Base-by-base conservation (phyloP, 2,888 invertebrate genomes). In the Agrotis ipsilon region DNA sequence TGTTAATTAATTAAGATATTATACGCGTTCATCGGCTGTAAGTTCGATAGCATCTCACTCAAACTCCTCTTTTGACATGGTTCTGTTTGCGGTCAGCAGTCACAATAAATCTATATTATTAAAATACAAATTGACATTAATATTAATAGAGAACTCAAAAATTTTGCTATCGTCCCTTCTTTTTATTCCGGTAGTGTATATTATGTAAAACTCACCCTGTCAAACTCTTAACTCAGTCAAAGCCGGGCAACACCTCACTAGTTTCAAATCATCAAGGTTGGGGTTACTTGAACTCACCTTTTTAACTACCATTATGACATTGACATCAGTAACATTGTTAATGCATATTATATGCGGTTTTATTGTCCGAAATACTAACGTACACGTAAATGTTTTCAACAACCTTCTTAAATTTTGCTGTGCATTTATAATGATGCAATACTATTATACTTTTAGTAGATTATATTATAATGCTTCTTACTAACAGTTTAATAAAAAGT, bases 261-360 rank as follows among this genome's bases (percentile, higher is more conserved):
- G 55, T n/a, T 32, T 19, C 2, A 55, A 32, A 55, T 55, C n/a
- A 14, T 21, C 19, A 74, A 32, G 11, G 13, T 19, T 24, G n/a
- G 5, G 18, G 66, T 65, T 62, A 74, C n/a, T n/a, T n/a, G 9
- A 3, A 45, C 32, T 21, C 5, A 46, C 14, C 14, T 19, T 52
- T 67, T 75, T 67, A 24, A 66, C 24, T 67, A 46, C 32, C 9
- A 14, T 21, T 64, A 13, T 19, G 49, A 21, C 66, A 69, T 18
- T 74, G 21, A 75, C 19, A 69, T 54, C 54, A 18, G 54, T 74
- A 62, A 74, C 5, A 74, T 49, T 65, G 52, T n/a, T 54, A 27
- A n/a, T 54, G 27, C 54, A 32, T 55, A 55, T 32, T 55, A 27
- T n/a, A 71, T 48, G n/a, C 46, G 11, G 32, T 45, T 51, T 70